Evolutionary conservation across 2,113 vertebrate species (phyloP), one percentile per base, ranked within the genome.

Genomic region (Ivindomyrus marchei): DNA sequence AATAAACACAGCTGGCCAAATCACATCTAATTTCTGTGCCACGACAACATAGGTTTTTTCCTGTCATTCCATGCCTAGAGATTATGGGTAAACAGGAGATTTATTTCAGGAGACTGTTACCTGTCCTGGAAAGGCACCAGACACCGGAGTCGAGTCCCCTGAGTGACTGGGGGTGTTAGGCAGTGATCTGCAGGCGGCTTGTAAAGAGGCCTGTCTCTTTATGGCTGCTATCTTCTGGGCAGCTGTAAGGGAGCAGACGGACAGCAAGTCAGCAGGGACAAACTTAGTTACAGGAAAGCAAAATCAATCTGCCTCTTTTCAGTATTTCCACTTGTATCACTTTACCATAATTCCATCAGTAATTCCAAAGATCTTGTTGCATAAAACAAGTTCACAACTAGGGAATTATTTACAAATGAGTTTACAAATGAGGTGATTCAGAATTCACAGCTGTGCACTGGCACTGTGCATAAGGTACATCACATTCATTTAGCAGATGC

Each of bases 101-200:
- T 85, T 36, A 15, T 58, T 77, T 80, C 74, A 80, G 74, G 21
- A 24, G 24, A 39, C 21, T 24, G 19, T 49, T 94, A 97, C 97
- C 97, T 97, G 97, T 89, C 97, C 95, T 0, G 96, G 95, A 49
- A 94, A 93, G 0, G 95, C 93, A 1, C 95, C 94, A 2, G 96
- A 96, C 36, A 97, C 95, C 0, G 98, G 97, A 0, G 97, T 98
- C 90, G 98, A 98, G n/a, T 96, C 96, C 8, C 97, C 96, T 0
- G 98, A 98, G 94, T 99, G 98, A 92, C 97, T 98, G 13, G 98
- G 98, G 1, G 97, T 98, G 95, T 97, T 99, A 0, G 98, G 98
- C 45, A 99, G 95, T 24, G 98, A 99, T 92, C 99, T 99, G 95
- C 97, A 99, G 93, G 97, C 97, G 0, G 97, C 97, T 93, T 97